Evolutionary conservation across 2,888 invertebrate species (phyloP).

Genomic region (Schizotus pectinicornis): DNA sequence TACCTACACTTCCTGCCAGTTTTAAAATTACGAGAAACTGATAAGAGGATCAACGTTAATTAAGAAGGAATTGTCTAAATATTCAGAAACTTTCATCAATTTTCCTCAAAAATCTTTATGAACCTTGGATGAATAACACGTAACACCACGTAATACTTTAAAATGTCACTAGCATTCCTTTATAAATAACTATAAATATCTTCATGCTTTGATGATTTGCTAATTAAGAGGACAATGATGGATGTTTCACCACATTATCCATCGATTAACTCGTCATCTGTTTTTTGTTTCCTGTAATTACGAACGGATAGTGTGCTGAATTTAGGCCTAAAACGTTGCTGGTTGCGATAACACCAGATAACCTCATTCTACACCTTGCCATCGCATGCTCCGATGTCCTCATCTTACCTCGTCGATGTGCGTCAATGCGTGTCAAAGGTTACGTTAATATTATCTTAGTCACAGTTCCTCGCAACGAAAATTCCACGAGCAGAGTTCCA

Average conservation of each 20-base stretch:
- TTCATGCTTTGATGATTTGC: background rate
- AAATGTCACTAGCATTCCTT: too few relatives aligned
- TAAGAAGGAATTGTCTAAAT: too few relatives aligned
- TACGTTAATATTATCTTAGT: slow-evolving; percentile 6
- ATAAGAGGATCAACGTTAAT: too few relatives aligned
- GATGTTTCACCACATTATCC: background rate
- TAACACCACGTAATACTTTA: too few relatives aligned
- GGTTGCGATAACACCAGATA: background rate
- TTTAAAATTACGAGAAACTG: too few relatives aligned
- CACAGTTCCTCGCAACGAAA: background rate
- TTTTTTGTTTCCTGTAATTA: background rate
- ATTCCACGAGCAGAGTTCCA: background rate
- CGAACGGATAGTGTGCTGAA: too few relatives aligned
- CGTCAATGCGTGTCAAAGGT: slow-evolving; percentile 17
- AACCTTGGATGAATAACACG: too few relatives aligned
- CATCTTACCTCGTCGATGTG: slow-evolving; percentile 7
- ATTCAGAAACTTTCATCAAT: too few relatives aligned
- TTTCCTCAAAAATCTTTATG: too few relatives aligned
- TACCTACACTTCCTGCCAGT: too few relatives aligned
- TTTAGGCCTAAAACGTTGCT: background rate
- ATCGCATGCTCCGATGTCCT: slow-evolving; percentile 4
- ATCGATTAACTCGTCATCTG: too few relatives aligned
- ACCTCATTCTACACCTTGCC: slow-evolving; percentile 9
- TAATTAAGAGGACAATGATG: background rate
- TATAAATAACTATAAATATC: too few relatives aligned